Percentiles rank a stretch among this genome's conserved stretches.
Conservation (phyloP, 92 coral and sea anemone species). For the Pocillopora meandrina region DNA sequence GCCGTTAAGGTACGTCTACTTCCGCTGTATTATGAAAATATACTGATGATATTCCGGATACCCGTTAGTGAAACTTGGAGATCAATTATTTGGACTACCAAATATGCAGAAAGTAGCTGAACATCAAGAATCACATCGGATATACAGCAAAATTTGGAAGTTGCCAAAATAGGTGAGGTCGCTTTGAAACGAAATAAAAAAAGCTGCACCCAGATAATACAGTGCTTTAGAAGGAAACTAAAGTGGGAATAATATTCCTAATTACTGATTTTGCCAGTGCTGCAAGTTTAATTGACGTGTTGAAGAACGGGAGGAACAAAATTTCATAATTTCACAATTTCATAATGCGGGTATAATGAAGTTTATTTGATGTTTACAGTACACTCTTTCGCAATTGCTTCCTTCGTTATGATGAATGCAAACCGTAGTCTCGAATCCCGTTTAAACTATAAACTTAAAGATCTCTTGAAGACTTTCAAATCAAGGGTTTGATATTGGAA, state of each 20-base stretch:
- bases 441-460: no score
- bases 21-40: not conserved
- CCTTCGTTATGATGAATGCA: no score
- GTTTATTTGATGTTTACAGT: no score
- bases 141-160: not conserved
- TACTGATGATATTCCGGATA: slow-evolving; percentile 2
- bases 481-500: not conserved
- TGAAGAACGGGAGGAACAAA: not conserved
- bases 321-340: not conserved
- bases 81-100: not conserved
- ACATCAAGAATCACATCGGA: not conserved
- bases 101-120: not conserved
- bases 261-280: no score
- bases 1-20: no score
- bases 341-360: not conserved
- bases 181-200: no score
- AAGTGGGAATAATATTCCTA: no score
- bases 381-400: no score
- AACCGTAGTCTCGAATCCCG: no score
- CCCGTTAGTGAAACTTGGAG: not conserved
- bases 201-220: not conserved
- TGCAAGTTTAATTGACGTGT: not conserved
- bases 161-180: slow-evolving; percentile 9
- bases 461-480: no score
- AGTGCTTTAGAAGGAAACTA: no score